A percentile compares a stretch with the other conserved stretches of the same genome.
Evolutionary conservation across 2,888 invertebrate genomes (phyloP).

Genomic region (Onchidella celtica): DNA sequence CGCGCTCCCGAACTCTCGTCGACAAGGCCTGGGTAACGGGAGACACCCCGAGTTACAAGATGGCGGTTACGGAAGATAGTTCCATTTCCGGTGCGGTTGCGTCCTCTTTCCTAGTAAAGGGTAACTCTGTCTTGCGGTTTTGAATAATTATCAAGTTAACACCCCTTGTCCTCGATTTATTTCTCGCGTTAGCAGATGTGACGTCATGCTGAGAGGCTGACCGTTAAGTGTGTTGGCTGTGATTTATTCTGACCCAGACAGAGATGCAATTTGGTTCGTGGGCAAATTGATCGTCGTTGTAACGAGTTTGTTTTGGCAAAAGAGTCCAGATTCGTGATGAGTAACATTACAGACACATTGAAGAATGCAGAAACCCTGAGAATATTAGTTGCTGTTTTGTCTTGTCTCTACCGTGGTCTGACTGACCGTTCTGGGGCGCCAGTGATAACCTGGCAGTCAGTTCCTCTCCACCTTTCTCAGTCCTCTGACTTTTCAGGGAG

Average conservation of each 20-base stretch:
- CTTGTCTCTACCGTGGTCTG: no score
- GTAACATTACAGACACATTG: no score
- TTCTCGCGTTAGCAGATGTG: slow-evolving; percentile 13
- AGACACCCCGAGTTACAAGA: slow-evolving; percentile 28
- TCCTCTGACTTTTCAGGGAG: no score
- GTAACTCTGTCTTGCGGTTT: slow-evolving; percentile 34
- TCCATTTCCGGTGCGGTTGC: slow-evolving; percentile 43
- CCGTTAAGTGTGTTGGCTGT: background rate
- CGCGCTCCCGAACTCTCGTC: slow-evolving; percentile 33
- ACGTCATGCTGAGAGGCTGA: slow-evolving; percentile 17
- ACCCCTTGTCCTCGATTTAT: slow-evolving; percentile 43
- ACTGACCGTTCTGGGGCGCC: no score
- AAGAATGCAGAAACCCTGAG: no score
- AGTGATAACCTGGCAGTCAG: no score
- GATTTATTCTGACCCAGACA: slow-evolving; percentile 6
- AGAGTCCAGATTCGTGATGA: background rate
- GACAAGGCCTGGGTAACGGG: slow-evolving; percentile 25
- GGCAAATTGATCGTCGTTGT: background rate
- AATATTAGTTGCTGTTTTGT: no score
- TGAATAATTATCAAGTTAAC: slow-evolving; percentile 45
- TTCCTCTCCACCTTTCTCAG: no score
- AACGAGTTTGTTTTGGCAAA: background rate
- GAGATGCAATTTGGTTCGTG: background rate
- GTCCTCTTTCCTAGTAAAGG: background rate
- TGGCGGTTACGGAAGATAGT: slow-evolving; percentile 41